Conservation (phyloP, 2,113 vertebrate genomes). For the Tringa solitaria region DNA sequence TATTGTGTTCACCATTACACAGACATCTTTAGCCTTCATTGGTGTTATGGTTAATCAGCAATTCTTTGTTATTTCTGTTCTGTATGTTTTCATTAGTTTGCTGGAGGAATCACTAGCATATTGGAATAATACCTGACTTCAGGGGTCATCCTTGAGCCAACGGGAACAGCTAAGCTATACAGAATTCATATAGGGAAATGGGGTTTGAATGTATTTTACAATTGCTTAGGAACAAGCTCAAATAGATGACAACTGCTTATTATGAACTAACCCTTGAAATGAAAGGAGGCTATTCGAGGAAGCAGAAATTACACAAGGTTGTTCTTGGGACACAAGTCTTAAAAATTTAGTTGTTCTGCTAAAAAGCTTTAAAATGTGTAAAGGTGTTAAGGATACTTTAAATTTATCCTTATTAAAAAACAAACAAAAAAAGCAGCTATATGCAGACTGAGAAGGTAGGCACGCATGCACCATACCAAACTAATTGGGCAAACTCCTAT, state of each 20-base stretch:
- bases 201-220: not conserved
- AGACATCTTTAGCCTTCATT: not conserved
- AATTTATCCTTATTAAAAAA: not conserved
- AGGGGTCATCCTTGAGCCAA: not conserved
- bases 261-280: not conserved
- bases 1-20: not conserved
- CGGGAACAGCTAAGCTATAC: not conserved
- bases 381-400: not conserved
- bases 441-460: not conserved
- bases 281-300: not conserved
- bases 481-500: not conserved
- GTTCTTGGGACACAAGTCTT: not conserved
- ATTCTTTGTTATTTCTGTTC: not conserved
- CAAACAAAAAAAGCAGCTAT: not conserved
- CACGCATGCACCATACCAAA: not conserved
- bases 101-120: not conserved
- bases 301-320: not conserved
- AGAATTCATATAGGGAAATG: not conserved
- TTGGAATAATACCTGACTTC: not conserved
- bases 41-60: not conserved
- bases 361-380: not conserved
- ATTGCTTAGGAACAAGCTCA: not conserved
- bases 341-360: not conserved
- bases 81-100: not conserved
- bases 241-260: not conserved